phyloP scores from a whole-genome alignment of 1,140 invertebrate genomes.

The Holcopasites calliopsidis region DNA sequence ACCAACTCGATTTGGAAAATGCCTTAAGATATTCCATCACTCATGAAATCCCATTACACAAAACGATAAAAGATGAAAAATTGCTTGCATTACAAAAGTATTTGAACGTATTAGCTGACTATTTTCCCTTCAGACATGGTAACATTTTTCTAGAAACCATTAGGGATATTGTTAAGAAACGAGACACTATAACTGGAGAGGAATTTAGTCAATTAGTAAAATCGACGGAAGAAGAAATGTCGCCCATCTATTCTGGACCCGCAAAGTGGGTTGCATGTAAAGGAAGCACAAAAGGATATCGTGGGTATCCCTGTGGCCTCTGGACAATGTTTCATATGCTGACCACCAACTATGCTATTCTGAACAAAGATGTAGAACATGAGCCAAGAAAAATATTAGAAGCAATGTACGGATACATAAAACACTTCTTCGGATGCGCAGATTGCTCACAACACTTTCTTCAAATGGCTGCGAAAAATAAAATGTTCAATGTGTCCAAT shows the following conservation, averaged over 20 bases:
- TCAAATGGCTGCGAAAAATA: conserved; percentile 86
- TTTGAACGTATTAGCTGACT: conserved; percentile 84
- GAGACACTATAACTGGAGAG: conserved; percentile 80
- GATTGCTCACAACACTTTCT: conserved; percentile 95
- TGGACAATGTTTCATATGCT: conserved; percentile 98
- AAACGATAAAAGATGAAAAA: conserved; percentile 85
- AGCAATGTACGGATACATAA: conserved; percentile 93
- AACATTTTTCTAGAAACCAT: conserved; percentile 83
- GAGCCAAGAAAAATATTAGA: conserved; percentile 86
- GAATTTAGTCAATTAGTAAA: conserved; percentile 81
- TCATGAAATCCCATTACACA: conserved; percentile 88
- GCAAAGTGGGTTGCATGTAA: conserved; percentile 90
- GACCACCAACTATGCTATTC: conserved; percentile 88
- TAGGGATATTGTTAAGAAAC: conserved; percentile 73
- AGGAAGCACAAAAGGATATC: conserved; percentile 85
- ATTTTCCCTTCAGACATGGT: conserved; percentile 86
- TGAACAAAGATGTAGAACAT: conserved; percentile 70
- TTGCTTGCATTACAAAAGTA: conserved; percentile 87
- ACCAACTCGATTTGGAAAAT: conserved; percentile 92
- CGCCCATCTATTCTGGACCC: conserved; percentile 81
- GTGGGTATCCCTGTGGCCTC: conserved; percentile 97
- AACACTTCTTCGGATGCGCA: conserved; percentile 95
- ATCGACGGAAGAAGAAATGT: conserved; percentile 78
- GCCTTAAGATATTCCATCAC: conserved; percentile 88
- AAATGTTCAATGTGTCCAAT: conserved; percentile 84